Evolutionary conservation across 1,140 invertebrate species (phyloP).

Genomic region (Neuroterus valhalla): DNA sequence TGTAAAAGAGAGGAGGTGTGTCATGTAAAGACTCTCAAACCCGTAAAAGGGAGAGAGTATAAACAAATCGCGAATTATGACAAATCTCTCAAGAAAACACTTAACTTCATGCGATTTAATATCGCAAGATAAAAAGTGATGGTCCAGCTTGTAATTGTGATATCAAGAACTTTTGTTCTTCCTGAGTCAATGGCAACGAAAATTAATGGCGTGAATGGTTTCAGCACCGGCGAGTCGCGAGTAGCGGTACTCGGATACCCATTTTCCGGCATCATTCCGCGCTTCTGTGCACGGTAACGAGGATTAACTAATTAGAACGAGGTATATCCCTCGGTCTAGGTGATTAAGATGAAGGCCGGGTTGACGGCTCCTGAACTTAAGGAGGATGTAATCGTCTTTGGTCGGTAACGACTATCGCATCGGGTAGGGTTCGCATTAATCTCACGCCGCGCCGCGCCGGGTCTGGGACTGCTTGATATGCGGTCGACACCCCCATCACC

Average conservation of each 20-base stretch:
- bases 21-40: too few relatives aligned
- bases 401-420: background rate
- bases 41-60: too few relatives aligned
- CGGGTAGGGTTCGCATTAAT: background rate
- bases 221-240: background rate
- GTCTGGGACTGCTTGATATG: constrained; percentile 4
- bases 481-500: background rate
- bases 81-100: too few relatives aligned
- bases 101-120: too few relatives aligned
- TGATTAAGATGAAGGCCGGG: constrained; percentile 6
- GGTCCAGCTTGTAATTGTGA: background rate
- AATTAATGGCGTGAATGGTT: constrained; percentile 6
- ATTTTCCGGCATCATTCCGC: constrained; percentile 23
- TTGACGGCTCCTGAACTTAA: background rate
- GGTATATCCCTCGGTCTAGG: constrained; percentile 10
- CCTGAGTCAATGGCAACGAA: background rate
- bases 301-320: constrained; percentile 25
- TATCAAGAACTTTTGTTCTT: constrained; percentile 8
- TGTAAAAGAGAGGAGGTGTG: too few relatives aligned
- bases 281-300: background rate
- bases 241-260: constrained; percentile 9
- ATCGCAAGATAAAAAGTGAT: background rate
- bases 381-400: constrained; percentile 15
- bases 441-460: background rate
- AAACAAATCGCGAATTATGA: too few relatives aligned